Percentiles rank a stretch among this genome's conserved stretches.
These are phyloP conservation scores for Corydoras maculifer DNA, from an alignment of 2,113 vertebrate genomes.

Conservation along the genomic window DNA sequence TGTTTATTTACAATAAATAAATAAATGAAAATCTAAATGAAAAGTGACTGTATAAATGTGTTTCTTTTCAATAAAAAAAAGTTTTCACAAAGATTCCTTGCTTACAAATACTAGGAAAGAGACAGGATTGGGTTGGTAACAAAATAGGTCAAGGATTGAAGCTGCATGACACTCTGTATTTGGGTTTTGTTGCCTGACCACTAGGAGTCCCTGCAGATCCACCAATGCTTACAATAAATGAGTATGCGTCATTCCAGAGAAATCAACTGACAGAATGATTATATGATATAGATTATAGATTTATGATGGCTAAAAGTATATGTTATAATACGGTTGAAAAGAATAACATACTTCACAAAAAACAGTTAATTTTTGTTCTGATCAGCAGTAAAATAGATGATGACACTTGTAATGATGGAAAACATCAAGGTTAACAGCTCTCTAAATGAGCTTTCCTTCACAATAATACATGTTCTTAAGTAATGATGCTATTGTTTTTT, in stretches of 20 bases:
- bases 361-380: no score
- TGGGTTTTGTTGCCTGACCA: constrained; percentile 21
- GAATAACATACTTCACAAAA: no score
- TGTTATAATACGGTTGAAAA: no score
- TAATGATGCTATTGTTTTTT: no score
- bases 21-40: background rate
- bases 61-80: constrained; percentile 29
- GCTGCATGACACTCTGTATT: constrained; percentile 4
- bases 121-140: constrained; percentile 24
- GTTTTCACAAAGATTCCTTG: constrained; percentile 38
- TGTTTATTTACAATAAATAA: background rate
- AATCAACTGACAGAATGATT: constrained; percentile 22
- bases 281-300: background rate
- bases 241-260: constrained; percentile 13
- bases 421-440: no score
- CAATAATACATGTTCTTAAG: no score
- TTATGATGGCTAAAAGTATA: background rate
- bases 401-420: no score
- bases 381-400: no score
- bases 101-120: constrained; percentile 40
- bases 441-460: no score
- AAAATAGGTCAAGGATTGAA: constrained; percentile 51
- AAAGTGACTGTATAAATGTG: constrained; percentile 15
- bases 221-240: constrained; percentile 14
- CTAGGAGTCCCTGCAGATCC: constrained; percentile 47